Conservation (phyloP, 1,140 invertebrate genomes). For the Temnothorax curvispinosus region DNA sequence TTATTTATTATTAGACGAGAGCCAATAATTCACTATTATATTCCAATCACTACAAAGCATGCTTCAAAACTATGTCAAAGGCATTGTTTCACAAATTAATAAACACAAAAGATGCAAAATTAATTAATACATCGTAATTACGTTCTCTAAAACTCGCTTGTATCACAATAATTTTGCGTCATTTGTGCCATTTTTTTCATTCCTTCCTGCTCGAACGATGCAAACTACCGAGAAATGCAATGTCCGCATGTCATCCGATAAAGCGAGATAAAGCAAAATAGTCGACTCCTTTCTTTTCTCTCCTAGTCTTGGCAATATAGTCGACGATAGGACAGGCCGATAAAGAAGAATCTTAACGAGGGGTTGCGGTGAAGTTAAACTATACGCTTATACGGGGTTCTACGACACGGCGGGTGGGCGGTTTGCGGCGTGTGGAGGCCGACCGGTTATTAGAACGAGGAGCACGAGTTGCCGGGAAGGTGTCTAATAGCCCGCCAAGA, state of each 20-base stretch:
- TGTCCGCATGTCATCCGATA: constrained; percentile 41
- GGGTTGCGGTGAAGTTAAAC: constrained; percentile 78
- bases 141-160: background rate
- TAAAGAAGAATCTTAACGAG: constrained; percentile 84
- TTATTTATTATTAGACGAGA: constrained; percentile 29
- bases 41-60: background rate
- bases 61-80: background rate
- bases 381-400: constrained; percentile 68
- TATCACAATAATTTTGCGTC: background rate
- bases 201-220: background rate
- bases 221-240: constrained; percentile 22
- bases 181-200: background rate
- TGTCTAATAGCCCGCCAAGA: constrained; percentile 84
- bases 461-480: constrained; percentile 80
- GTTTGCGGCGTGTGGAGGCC: constrained; percentile 62
- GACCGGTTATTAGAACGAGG: constrained; percentile 79
- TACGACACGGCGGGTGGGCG: constrained; percentile 44
- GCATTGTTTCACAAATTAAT: background rate
- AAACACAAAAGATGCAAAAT: background rate
- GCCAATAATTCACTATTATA: background rate
- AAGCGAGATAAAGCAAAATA: constrained; percentile 5
- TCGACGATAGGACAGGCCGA: constrained; percentile 69
- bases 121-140: constrained; percentile 31
- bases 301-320: background rate
- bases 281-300: constrained; percentile 3